phyloP scores from a whole-genome alignment of 2,113 vertebrate genomes.

The Triplophysa siluroides region DNA sequence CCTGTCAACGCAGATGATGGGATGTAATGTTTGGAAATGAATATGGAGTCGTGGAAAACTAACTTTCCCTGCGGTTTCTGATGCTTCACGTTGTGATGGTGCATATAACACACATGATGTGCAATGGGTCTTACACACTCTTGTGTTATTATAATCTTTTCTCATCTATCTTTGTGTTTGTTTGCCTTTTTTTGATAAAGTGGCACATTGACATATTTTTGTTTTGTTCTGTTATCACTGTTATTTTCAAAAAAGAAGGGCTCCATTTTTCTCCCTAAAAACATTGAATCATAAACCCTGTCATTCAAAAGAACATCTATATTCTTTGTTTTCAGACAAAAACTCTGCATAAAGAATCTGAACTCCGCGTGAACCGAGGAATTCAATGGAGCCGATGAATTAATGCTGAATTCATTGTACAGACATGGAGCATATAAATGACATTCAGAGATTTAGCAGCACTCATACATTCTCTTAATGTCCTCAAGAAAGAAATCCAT shows the following conservation, averaged over 20 bases:
- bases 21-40: slow-evolving; percentile 14
- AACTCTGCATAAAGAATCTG: slow-evolving; percentile 6
- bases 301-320: slow-evolving; percentile 5
- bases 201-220: not conserved
- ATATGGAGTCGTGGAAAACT: not conserved
- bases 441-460: slow-evolving; percentile 21
- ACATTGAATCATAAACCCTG: slow-evolving; percentile 40
- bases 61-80: slow-evolving; percentile 13
- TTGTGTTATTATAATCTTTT: slow-evolving; percentile 3
- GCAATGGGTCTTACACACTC: not conserved
- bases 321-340: slow-evolving; percentile 3
- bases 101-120: not conserved
- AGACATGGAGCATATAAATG: not conserved
- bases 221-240: not conserved
- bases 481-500: not conserved
- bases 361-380: not conserved
- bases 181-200: slow-evolving; percentile 1
- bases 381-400: slow-evolving; percentile 1
- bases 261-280: not conserved
- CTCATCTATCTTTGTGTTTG: slow-evolving; percentile 3
- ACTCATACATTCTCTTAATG: slow-evolving; percentile 33
- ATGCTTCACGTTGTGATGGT: not conserved
- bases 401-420: slow-evolving; percentile 24
- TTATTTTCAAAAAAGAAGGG: not conserved
- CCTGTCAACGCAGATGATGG: slow-evolving; percentile 15